A percentile compares a stretch with the other conserved stretches of the same genome.
These are phyloP conservation scores for Calliopsis andreniformis DNA, from an alignment of 1,140 invertebrate genomes.

Conservation along the genomic window DNA sequence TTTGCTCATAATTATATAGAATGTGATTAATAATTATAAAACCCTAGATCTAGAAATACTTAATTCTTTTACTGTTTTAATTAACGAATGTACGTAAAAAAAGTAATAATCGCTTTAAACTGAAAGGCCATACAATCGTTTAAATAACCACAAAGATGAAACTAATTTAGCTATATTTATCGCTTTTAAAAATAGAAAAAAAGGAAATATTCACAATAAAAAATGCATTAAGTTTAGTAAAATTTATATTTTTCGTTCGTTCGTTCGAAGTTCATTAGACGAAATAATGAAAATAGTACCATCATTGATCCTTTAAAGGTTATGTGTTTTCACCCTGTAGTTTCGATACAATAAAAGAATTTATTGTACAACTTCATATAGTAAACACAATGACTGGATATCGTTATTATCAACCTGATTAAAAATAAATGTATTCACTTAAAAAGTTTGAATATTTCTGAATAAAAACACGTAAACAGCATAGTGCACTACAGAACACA, in stretches of 20 bases:
- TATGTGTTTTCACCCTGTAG: background rate
- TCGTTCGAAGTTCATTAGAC: background rate
- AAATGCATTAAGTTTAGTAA: background rate
- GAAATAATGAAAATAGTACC: background rate
- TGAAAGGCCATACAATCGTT: background rate
- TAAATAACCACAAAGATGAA: background rate
- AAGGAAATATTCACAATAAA: background rate
- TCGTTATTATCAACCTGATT: background rate
- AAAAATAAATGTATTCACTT: background rate
- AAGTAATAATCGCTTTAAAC: too few relatives aligned
- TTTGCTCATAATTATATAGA: conserved; percentile 11
- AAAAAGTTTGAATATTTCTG: background rate
- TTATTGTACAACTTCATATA: too few relatives aligned
- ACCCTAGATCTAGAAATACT: background rate
- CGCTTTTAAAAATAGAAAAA: background rate
- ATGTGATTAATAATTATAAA: background rate
- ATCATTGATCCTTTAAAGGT: conserved; percentile 5
- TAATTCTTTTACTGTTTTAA: conserved; percentile 3
- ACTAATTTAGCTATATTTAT: too few relatives aligned
- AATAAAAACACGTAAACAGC: too few relatives aligned
- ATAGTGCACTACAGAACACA: background rate
- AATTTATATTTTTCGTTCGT: background rate
- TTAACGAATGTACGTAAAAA: background rate
- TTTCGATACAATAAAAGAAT: background rate
- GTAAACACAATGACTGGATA: background rate